Conservation (phyloP, 2,113 vertebrate species). For the Ochotona princeps region DNA sequence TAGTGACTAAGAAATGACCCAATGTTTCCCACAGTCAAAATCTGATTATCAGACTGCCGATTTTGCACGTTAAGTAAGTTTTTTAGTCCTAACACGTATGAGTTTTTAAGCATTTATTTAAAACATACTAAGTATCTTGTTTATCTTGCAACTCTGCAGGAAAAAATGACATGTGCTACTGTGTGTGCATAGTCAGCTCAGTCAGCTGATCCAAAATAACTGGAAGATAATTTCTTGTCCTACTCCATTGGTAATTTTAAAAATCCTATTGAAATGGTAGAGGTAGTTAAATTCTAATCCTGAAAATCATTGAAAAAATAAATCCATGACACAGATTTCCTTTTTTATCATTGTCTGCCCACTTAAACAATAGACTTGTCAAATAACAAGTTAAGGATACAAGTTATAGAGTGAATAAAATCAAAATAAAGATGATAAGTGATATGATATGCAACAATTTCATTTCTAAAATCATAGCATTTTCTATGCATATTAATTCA, state of each 20-base stretch:
- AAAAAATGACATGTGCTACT: neutral
- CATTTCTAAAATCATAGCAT: neutral
- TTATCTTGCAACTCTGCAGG: neutral
- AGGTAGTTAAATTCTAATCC: constrained; percentile 36
- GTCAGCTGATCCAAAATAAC: constrained; percentile 31
- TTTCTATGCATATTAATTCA: neutral
- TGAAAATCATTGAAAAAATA: constrained; percentile 61
- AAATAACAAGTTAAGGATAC: neutral
- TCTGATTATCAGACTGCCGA: neutral
- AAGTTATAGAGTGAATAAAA: neutral
- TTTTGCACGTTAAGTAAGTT: neutral
- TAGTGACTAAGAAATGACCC: neutral
- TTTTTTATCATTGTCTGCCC: neutral
- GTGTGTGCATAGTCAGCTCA: neutral
- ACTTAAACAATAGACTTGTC: neutral
- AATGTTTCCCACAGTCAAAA: neutral
- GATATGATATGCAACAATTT: neutral
- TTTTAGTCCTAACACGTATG: neutral
- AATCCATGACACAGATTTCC: neutral
- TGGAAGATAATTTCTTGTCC: neutral
- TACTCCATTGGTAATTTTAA: constrained; percentile 46
- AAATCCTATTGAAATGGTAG: neutral
- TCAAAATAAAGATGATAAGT: neutral
- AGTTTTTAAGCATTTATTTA: neutral
- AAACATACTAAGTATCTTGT: neutral